These are phyloP conservation scores for Lepas anatifera DNA, from an alignment of 2,888 invertebrate genomes.

Conservation along the genomic window DNA sequence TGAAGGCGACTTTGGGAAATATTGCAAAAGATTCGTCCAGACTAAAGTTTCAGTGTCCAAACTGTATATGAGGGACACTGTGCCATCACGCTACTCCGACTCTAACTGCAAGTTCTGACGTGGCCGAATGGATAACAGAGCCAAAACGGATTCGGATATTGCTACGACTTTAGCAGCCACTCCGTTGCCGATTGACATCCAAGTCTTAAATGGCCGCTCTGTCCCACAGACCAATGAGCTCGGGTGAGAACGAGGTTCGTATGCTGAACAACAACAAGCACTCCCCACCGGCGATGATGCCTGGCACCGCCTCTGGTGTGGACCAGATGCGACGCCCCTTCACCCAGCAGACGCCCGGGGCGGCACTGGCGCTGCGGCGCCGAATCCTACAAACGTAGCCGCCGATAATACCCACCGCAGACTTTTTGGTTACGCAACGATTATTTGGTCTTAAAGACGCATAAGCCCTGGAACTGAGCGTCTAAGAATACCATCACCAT, in stretches of 20 bases:
- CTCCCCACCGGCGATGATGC: neutral
- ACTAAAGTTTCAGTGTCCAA: neutral
- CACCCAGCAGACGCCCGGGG: neutral
- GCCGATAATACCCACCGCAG: too few species aligned
- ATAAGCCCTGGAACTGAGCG: too few species aligned
- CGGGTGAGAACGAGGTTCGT: neutral
- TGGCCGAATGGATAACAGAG: neutral
- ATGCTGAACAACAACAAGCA: neutral
- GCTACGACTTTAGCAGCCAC: neutral
- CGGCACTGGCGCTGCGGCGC: neutral
- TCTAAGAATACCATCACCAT: too few species aligned
- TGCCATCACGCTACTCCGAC: neutral
- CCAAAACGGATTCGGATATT: neutral
- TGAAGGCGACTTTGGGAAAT: too few species aligned
- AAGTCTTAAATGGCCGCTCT: neutral
- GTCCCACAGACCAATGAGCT: neutral
- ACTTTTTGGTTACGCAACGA: too few species aligned
- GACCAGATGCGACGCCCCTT: neutral
- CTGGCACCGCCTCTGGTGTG: neutral
- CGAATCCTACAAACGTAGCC: neutral
- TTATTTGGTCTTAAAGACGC: too few species aligned
- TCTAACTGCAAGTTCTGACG: neutral
- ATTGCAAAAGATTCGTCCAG: too few species aligned
- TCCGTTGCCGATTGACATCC: neutral
- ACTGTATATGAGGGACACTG: neutral